These are phyloP conservation scores for Globia sparganii DNA, from an alignment of 2,888 invertebrate species.

Conservation along the genomic window DNA sequence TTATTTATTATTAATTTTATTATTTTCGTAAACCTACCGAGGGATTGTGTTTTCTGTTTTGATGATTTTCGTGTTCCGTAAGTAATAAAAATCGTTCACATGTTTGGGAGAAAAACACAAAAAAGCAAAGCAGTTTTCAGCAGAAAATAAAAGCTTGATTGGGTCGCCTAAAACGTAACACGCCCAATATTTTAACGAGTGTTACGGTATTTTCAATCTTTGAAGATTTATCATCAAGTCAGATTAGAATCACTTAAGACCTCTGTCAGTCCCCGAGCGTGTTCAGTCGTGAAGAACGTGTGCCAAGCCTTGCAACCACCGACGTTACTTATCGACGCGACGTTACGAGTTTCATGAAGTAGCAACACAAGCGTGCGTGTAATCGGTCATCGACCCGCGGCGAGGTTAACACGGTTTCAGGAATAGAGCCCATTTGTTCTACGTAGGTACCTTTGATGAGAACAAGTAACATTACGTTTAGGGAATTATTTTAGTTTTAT, in stretches of 20 bases:
- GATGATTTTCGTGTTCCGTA: neutral
- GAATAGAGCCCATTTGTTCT: conserved; percentile 28
- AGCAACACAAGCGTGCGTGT: conserved; percentile 28
- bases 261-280: neutral
- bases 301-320: neutral
- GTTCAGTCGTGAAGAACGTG: neutral
- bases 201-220: neutral
- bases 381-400: conserved; percentile 34
- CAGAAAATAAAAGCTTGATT: neutral
- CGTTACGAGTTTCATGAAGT: conserved; percentile 13
- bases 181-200: neutral
- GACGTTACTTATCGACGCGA: conserved; percentile 4
- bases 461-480: conserved; percentile 18
- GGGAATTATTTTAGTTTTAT: neutral
- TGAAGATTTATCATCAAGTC: neutral
- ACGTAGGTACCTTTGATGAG: conserved; percentile 17
- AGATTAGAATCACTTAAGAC: neutral
- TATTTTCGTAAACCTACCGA: neutral
- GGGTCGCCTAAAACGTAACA: neutral
- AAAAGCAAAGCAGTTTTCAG: neutral
- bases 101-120: neutral
- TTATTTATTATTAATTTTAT: too few species aligned
- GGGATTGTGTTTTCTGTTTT: neutral
- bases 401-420: conserved; percentile 23
- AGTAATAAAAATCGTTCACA: neutral